Base-by-base conservation (phyloP, 2,888 invertebrate genomes). In the Drosophila maculinotata region DNA sequence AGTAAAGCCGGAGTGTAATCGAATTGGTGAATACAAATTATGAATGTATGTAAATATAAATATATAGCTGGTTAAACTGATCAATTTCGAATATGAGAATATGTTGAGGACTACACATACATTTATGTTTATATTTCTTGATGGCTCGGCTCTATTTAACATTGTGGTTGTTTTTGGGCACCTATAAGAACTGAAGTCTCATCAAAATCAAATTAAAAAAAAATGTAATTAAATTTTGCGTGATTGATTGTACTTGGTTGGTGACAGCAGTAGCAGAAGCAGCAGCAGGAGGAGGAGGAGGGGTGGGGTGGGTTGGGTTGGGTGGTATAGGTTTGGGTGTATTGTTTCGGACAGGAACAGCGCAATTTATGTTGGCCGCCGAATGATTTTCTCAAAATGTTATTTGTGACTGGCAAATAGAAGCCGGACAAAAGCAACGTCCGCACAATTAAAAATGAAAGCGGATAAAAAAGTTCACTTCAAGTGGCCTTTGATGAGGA, bases 361-460 rank as follows among this genome's bases (percentile, higher is more conserved):
- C 23, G 15, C 69, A 69, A 69, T 45, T 74, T 57, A 45, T 63
- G 72, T 65, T 56, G 54, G 69, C 65, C 59, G 64, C 20, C 60
- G 54, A 83, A 70, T 68, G 64, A 60, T 79, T 72, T 73, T 78
- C 36, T 44, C 10, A 8, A 57, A 42, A 66, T 78, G 58, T n/a
- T 70, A 25, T 52, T 78, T 75, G 67, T 44, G 79, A 79, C 68
- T 65, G 58, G 68, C 70, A 71, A 71, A 76, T 63, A 59, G 79
- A 79, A 59, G 62, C 39, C 67, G 52, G 39, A 56, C 57, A 52
- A 71, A 73, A 62, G 64, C 56, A 72, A 65, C 57, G 54, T 72
- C 53, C 66, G 67, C 81, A 84, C 81, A 86, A 80, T 80, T 80
- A 80, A 80, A 79, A 76, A 69, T 78, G 70, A 84, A 86, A 77